Evolutionary conservation across 1,140 invertebrate genomes (phyloP), one percentile per base, ranked within the genome.

Genomic region (Mamestra configurata): DNA sequence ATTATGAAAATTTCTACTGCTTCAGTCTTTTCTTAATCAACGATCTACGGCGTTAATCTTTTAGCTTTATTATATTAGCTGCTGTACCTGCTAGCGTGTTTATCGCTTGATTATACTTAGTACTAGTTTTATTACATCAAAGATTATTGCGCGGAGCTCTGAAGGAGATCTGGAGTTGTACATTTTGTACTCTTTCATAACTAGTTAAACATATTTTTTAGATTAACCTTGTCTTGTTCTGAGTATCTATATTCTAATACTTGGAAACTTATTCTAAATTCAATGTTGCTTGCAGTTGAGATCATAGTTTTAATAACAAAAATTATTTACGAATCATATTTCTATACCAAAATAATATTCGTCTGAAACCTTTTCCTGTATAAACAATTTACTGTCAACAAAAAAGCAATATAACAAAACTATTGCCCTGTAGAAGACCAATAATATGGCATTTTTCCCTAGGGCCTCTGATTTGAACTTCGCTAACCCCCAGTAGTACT

Each of bases 381-480:
- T 59, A 61, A 35, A 35, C 15, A 61, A 31, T 61, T 53, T 18
- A 18, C n/a, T 20, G n/a, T 35, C 8, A 4, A 35, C 27, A 61
- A 61, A 31, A n/a, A 61, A 35, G 10, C 22, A 59, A 59, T 61
- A 61, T 61, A 61, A 35, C 57, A 31, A 40, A 4, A 22, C 61
- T 66, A 43, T 66, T 66, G 57, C 61, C 20, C 18, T 49, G 43
- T 70, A 43, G 10, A 37, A 4, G 18, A 49, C 27, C n/a, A 70
- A 35, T 31, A 70, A 70, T 70, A 49, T 49, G 22, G 43, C 40
- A 49, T n/a, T n/a, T 49, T 70, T 49, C 66, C 13, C 66, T 27
- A 24, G 18, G n/a, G 66, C 11, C 10, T 0, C 35, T 70, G 40
- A 27, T 70, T 70, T 27, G 11, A 49, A 70, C 37, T 8, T 24